Conservation (phyloP, 2,888 invertebrate genomes). For the Cheilosia scutellata region DNA sequence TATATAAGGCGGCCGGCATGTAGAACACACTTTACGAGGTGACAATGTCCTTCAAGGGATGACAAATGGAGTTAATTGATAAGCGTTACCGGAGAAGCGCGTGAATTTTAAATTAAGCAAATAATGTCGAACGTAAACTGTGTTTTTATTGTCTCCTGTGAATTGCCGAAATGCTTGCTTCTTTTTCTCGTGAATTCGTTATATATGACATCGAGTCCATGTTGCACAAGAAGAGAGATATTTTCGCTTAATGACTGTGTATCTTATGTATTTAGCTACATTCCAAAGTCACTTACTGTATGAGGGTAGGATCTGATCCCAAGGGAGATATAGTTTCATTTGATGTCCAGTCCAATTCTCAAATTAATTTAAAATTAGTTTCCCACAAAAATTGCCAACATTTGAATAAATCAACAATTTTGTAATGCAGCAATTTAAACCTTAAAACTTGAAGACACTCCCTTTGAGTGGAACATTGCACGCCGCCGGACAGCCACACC, state of each 20-base stretch:
- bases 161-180: neutral
- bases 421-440: neutral
- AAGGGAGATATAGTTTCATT: too few relatives aligned
- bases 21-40: constrained; percentile 26
- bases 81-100: neutral
- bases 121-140: constrained; percentile 6
- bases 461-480: neutral
- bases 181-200: too few relatives aligned
- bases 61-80: constrained; percentile 37
- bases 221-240: too few relatives aligned
- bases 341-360: too few relatives aligned
- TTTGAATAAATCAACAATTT: too few relatives aligned
- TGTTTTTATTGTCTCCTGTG: constrained; percentile 11
- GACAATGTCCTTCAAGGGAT: constrained; percentile 28
- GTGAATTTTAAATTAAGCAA: constrained; percentile 20
- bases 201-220: too few relatives aligned
- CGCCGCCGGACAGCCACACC: neutral
- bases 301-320: too few relatives aligned
- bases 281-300: too few relatives aligned
- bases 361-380: neutral
- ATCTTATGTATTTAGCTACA: too few relatives aligned
- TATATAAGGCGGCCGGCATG: neutral
- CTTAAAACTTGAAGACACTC: neutral
- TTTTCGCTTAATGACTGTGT: too few relatives aligned
- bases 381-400: neutral